Percentiles rank a stretch among this genome's conserved stretches.
These are phyloP conservation scores for Eulithis prunata DNA, from an alignment of 2,888 invertebrate genomes.

Conservation along the genomic window DNA sequence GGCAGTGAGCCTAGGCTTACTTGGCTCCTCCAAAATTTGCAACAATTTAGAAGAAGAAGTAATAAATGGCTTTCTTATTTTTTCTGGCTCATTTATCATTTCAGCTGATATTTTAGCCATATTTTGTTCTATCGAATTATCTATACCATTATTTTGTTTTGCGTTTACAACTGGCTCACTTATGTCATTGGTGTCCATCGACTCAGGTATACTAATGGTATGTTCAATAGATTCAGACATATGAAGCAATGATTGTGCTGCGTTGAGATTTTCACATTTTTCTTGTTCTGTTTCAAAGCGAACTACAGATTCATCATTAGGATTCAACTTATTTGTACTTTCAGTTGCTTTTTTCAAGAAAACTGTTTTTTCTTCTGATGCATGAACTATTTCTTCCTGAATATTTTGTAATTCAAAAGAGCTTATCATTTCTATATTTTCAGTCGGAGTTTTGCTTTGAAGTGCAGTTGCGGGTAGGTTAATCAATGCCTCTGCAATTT, in stretches of 20 bases:
- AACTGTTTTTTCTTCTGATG: slow-evolving; percentile 36
- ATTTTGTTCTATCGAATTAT: slow-evolving; percentile 58
- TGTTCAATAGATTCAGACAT: slow-evolving; percentile 79
- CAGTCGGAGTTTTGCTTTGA: slow-evolving; percentile 58
- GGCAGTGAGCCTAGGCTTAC: slow-evolving; percentile 57
- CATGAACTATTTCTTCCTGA: slow-evolving; percentile 48
- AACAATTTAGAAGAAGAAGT: slow-evolving; percentile 82
- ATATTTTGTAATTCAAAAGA: slow-evolving; percentile 33
- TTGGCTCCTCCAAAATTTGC: slow-evolving; percentile 83
- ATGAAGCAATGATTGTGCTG: slow-evolving; percentile 79
- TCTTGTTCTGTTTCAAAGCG: slow-evolving; percentile 78
- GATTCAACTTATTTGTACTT: slow-evolving; percentile 36
- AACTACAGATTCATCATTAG: slow-evolving; percentile 55
- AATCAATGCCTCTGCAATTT: slow-evolving; percentile 79
- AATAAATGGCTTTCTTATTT: slow-evolving; percentile 61
- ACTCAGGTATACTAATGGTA: slow-evolving; percentile 61
- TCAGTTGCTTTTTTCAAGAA: slow-evolving; percentile 15
- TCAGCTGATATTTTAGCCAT: slow-evolving; percentile 56
- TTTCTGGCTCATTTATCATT: slow-evolving; percentile 54
- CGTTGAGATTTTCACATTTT: slow-evolving; percentile 77
- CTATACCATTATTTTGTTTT: slow-evolving; percentile 57
- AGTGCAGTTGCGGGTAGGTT: slow-evolving; percentile 74
- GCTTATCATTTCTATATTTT: slow-evolving; percentile 46
- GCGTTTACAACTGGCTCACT: slow-evolving; percentile 39
- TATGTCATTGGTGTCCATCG: slow-evolving; percentile 51